A percentile compares a stretch with the other conserved stretches of the same genome.
Conservation (phyloP, 1,140 invertebrate species). For the Parasteatoda tepidariorum region DNA sequence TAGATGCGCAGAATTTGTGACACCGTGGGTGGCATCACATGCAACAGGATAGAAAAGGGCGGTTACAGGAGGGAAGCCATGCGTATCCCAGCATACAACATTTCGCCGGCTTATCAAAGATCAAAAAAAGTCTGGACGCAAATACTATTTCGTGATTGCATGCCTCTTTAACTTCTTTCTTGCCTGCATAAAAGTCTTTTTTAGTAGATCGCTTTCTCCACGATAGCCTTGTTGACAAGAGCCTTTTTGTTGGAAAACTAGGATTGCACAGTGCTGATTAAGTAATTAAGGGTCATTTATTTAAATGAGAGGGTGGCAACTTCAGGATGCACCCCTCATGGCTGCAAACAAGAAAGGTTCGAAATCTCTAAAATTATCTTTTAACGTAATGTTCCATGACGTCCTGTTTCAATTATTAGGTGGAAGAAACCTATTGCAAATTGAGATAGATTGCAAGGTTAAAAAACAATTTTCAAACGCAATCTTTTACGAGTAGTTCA, state of each 20-base stretch:
- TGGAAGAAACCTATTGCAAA: no score
- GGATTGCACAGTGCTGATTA: conserved; percentile 8
- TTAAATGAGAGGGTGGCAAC: background rate
- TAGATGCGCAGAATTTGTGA: conserved; percentile 47
- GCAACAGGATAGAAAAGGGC: conserved; percentile 55
- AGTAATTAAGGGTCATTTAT: background rate
- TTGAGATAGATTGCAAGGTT: no score
- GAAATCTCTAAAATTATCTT: no score
- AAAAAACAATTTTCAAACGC: no score
- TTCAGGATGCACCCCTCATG: no score
- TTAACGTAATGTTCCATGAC: no score
- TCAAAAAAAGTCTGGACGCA: conserved; percentile 13
- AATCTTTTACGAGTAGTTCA: no score
- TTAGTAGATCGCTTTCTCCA: background rate
- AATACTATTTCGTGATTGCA: conserved; percentile 8
- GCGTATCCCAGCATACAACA: conserved; percentile 9
- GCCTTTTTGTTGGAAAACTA: background rate
- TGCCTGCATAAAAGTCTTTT: background rate
- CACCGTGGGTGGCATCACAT: conserved; percentile 55
- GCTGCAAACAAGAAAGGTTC: no score
- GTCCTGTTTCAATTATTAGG: no score
- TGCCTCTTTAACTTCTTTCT: conserved; percentile 22
- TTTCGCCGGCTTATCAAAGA: conserved; percentile 46
- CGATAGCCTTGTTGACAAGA: background rate
- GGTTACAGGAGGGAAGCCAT: conserved; percentile 7